Base-by-base conservation (phyloP, 2,888 invertebrate genomes). In the Calameuta pallipes region DNA sequence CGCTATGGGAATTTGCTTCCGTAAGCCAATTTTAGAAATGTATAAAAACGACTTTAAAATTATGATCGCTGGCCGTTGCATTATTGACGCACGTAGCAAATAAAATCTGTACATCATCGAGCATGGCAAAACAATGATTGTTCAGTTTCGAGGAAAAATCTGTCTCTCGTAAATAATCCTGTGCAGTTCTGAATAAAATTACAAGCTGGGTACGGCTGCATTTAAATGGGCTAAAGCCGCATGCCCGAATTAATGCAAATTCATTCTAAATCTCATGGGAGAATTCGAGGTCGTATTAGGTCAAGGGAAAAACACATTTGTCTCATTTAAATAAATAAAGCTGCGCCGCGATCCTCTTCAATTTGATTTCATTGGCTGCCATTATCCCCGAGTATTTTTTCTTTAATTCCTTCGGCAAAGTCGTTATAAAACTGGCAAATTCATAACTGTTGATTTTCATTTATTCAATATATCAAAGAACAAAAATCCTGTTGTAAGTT, bases 201-300 rank as follows among this genome's bases (percentile, higher is more conserved):
- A 56, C 56, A 56, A 33, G 15, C 71, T 30, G 71, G 71, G 71
- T 71, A 33, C 71, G 71, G 71, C 71, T 30, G 71, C 30, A 71
- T 71, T 12, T 71, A 71, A 71, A 71, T 33, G 71, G 71, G 71
- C 31, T 31, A 15, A 33, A 71, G 76, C 79, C 73, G 76, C 76
- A 68, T 69, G 56, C 69, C 35, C 76, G 77, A 82, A 85, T 83
- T 82, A 82, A 86, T 85, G 84, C 82, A 83, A 85, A 83, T 82
- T 37, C 79, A 82, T 83, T 84, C 78, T 11, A 36, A 56, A 76
- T 75, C 69, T 56, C 23, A 56, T 56, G 56, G 56, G 56, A 56
- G 56, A 56, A 56, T 56, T 56, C 56, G 71, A 71, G 71, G 71
- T 71, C 71, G 71, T 31, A 71, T 33, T 31, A 33, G 71, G 71